These are phyloP conservation scores for Lasiurus borealis DNA, from an alignment of 2,113 vertebrate genomes.

Conservation along the genomic window DNA sequence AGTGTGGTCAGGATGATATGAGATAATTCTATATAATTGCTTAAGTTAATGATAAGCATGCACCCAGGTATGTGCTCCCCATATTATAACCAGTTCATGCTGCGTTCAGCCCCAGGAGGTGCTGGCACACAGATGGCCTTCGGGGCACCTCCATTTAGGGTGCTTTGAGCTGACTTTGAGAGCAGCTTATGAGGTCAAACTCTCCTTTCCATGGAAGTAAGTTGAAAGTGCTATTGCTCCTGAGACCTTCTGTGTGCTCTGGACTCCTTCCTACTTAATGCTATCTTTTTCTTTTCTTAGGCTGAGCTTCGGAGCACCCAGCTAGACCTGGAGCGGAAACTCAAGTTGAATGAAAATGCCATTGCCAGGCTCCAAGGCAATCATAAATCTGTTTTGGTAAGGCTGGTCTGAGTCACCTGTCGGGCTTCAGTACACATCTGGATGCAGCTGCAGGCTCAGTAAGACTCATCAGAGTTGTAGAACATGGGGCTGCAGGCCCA, in stretches of 20 bases:
- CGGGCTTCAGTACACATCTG: neutral
- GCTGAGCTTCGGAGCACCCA: constrained; percentile 86
- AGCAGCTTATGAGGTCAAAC: neutral
- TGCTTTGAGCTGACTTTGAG: neutral
- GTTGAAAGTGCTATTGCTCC: rapidly evolving
- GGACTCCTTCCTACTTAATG: neutral
- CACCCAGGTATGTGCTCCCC: rapidly evolving
- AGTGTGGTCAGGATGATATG: neutral
- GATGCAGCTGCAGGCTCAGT: neutral
- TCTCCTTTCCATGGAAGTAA: neutral
- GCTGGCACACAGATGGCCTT: neutral
- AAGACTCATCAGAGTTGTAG: neutral
- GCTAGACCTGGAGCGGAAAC: constrained; percentile 86
- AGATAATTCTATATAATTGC: neutral
- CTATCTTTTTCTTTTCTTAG: constrained; percentile 78
- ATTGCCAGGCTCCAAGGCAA: constrained; percentile 91
- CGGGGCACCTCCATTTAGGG: neutral
- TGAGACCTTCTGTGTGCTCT: neutral
- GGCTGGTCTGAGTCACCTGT: neutral
- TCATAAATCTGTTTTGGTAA: constrained; percentile 89
- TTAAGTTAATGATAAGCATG: neutral
- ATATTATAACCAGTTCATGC: neutral
- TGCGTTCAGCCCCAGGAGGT: neutral
- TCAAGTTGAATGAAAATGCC: constrained; percentile 88
- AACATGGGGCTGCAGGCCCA: rapidly evolving